Percentiles rank a stretch among this genome's conserved stretches.
Evolutionary conservation across 30 jellyfish, hydroid and myxozoan species (phyloP).

Genomic region (Haliclystus octoradiatus): DNA sequence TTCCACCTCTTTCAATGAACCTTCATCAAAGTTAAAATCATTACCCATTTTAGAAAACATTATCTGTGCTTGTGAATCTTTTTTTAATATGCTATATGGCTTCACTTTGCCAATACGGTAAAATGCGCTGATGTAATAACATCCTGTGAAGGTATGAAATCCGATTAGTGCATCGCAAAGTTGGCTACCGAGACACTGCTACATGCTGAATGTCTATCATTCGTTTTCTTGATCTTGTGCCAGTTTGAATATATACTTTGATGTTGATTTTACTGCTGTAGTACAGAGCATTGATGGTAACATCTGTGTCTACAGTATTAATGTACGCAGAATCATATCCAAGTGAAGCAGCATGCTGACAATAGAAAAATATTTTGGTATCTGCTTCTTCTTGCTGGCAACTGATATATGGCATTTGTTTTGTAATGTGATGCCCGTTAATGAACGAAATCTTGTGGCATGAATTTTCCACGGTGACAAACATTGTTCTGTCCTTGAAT

Average conservation of each 20-base stretch:
- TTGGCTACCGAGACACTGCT: background rate
- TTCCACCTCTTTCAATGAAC: background rate
- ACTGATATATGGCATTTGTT: too few species aligned
- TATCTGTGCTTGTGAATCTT: background rate
- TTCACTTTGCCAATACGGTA: conserved; percentile 19
- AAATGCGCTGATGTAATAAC: conserved; percentile 28
- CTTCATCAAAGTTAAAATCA: background rate
- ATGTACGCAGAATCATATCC: conserved; percentile 14
- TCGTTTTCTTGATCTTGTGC: background rate
- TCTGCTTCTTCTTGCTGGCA: conserved; percentile 37
- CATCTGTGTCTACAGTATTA: conserved; percentile 33
- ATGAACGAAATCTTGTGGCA: too few species aligned
- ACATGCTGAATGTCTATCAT: background rate
- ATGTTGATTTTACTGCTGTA: too few species aligned
- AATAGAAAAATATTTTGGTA: conserved; percentile 22
- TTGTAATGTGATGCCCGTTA: too few species aligned
- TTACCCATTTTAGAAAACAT: conserved; percentile 12
- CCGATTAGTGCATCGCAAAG: conserved; percentile 22
- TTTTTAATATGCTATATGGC: conserved; percentile 1
- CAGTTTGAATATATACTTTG: background rate
- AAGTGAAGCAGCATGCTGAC: conserved; percentile 8
- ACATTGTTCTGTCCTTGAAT: too few species aligned
- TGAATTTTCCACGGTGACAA: too few species aligned
- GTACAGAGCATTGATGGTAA: conserved; percentile 11
- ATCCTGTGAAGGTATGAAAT: conserved; percentile 22